Evolutionary conservation across 2,888 invertebrate genomes (phyloP), one percentile per base, ranked within the genome.

Genomic region (Ophion ventricosus): DNA sequence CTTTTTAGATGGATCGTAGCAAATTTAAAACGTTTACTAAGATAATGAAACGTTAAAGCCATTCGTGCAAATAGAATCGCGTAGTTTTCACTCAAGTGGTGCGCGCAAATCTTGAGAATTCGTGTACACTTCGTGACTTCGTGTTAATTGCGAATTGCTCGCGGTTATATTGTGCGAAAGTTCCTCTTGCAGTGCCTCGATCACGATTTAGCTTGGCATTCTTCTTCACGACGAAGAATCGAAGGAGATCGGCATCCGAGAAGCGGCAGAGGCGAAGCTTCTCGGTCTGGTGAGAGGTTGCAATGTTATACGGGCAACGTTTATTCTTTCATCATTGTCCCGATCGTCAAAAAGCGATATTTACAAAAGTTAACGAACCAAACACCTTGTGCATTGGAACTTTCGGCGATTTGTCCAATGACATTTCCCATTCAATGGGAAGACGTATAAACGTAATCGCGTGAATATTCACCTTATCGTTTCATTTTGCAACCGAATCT

Each of bases 81-180:
- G 78, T 67, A 78, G 75, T 84, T 75, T 75, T 61, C 75, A 56
- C 29, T 61, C 29, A 35, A 67, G 57, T 26, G 59, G 49, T 25
- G 57, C 76, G 57, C 76, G 69, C 82, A 40, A 29, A 40, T 29
- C 66, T 80, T 75, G 79, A 74, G 78, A 78, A 67, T 20, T 66
- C 63, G 72, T 80, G 35, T 75, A 81, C 83, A 66, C 72, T 85
- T 83, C 85, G 81, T 85, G 86, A 84, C 83, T 87, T 77, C 59
- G 80, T 84, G 86, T 85, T 87, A 87, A 87, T 87, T 87, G 87
- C 79, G 76, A 81, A 86, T 80, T 79, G 78, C 76, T 82, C 74
- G 63, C 64, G 61, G 80, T n/a, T n/a, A n/a, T 73, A 61, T 40
- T 35, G 54, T n/a, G 43, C 43, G 79, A 76, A 61, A 81, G 59